These are phyloP conservation scores for Helicoverpa zea DNA, from an alignment of 1,140 invertebrate genomes.

Conservation along the genomic window DNA sequence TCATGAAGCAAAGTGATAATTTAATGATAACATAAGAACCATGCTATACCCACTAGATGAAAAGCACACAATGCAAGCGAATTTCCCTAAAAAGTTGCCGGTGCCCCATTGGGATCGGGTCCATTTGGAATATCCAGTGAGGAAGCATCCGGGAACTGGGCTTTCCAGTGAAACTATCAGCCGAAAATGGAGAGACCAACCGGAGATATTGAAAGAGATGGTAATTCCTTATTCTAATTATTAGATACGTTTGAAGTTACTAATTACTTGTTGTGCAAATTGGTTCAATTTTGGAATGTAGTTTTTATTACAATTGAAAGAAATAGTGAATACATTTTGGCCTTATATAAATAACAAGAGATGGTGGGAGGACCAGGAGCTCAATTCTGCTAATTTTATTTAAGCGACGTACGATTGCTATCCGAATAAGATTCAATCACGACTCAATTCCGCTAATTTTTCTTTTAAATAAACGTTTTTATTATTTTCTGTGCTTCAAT, in stretches of 20 bases:
- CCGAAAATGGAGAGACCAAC: conserved; percentile 61
- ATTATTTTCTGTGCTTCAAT: too few species aligned
- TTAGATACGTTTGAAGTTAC: background rate
- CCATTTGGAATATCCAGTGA: conserved; percentile 71
- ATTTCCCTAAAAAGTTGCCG: conserved; percentile 70
- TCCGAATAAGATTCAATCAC: too few species aligned
- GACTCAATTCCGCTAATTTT: too few species aligned
- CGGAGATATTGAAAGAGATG: conserved; percentile 63
- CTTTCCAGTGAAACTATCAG: conserved; percentile 70
- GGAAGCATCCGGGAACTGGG: conserved; percentile 63
- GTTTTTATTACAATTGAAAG: too few species aligned
- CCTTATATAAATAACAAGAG: too few species aligned
- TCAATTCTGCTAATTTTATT: too few species aligned
- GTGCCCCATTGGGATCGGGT: conserved; percentile 69
- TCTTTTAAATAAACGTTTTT: too few species aligned
- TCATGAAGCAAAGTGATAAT: background rate
- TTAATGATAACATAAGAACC: background rate
- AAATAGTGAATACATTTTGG: too few species aligned
- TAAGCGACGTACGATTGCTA: too few species aligned
- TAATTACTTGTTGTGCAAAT: too few species aligned
- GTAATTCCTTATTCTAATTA: conserved; percentile 52
- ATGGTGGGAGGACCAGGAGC: too few species aligned
- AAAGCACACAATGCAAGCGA: conserved; percentile 65
- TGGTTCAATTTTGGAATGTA: too few species aligned
- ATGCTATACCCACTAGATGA: conserved; percentile 15